Percentiles rank a stretch among this genome's conserved stretches.
Conservation (phyloP, 2,888 invertebrate genomes). For the Caenorhabditis uteleia region DNA sequence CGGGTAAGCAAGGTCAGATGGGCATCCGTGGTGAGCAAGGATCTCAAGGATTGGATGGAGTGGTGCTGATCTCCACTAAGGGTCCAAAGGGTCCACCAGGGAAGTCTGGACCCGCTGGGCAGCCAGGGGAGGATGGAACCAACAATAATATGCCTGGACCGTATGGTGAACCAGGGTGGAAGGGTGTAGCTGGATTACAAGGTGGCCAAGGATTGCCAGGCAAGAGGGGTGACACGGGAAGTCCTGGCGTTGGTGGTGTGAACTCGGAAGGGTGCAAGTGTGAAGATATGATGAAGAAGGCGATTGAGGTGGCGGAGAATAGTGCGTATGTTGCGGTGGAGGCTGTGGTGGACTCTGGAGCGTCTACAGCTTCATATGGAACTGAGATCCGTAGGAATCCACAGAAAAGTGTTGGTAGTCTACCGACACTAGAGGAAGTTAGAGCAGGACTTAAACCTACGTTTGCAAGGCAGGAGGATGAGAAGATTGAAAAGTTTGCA, state of each 20-base stretch:
- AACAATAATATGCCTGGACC: conserved; percentile 27
- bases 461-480: too few relatives aligned
- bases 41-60: conserved; percentile 25
- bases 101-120: conserved; percentile 26
- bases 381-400: conserved; percentile 19
- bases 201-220: conserved; percentile 12
- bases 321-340: conserved; percentile 23
- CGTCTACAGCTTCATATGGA: background rate
- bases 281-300: conserved; percentile 18
- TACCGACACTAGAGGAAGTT: conserved; percentile 21
- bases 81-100: conserved; percentile 31
- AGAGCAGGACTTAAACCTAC: conserved; percentile 7
- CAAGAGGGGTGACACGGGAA: conserved; percentile 25
- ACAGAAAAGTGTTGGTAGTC: conserved; percentile 6
- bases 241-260: too few relatives aligned
- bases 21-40: conserved; percentile 19
- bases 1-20: conserved; percentile 30
- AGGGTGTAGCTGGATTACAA: conserved; percentile 10
- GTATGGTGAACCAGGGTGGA: conserved; percentile 8
- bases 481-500: conserved; percentile 15
- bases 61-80: conserved; percentile 13
- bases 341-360: too few relatives aligned
- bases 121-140: conserved; percentile 32
- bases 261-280: conserved; percentile 25
- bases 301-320: conserved; percentile 24